Base-by-base conservation (phyloP, 2,888 invertebrate species). In the Neelides folsomi region DNA sequence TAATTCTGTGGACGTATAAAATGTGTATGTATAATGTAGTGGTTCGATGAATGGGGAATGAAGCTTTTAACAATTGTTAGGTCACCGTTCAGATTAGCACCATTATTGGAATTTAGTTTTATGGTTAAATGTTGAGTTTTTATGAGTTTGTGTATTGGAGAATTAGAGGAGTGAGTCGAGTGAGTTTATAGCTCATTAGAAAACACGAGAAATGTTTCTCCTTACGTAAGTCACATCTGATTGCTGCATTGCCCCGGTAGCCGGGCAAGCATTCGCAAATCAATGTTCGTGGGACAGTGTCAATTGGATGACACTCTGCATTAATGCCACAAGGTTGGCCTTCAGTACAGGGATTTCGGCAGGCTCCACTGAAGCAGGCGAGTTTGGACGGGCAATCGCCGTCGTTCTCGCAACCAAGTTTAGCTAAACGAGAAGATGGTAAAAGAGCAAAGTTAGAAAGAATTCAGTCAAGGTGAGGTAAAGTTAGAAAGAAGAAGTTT, bases 211-310 rank as follows among this genome's bases (percentile, higher is more conserved):
- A 27, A 27, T 27, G 27, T 5, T 27, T 27, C 27, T 27, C 77
- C 78, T 79, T 76, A 81, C 87, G 77, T 75, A 78, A 81, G 64
- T 84, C 82, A 67, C 90, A 92, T 67, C 82, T 80, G 9, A 83
- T 76, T 8, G 86, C 81, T 16, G 90, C 89, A 68, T 89, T 86
- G 69, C 90, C 92, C 71, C 81, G 81, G 66, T 86, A 89, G 15
- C 90, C 90, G 47, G 85, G 83, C 20, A 89, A 86, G 66, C 92
- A 92, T 2, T 86, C 79, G 68, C 90, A 92, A 37, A 87, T 78
- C 84, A 90, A 86, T 1, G 89, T 88, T 57, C 89, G 77, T 0
- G 90, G 88, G 20, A 82, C 70, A 4, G 88, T 85, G 67, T 89
- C 83, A 19, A 86, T 78, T 0, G 88, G 87, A 70, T 81, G 79